phyloP scores from a whole-genome alignment of 92 coral and sea anemone genomes.

The Umimayanthus chanpuru region DNA sequence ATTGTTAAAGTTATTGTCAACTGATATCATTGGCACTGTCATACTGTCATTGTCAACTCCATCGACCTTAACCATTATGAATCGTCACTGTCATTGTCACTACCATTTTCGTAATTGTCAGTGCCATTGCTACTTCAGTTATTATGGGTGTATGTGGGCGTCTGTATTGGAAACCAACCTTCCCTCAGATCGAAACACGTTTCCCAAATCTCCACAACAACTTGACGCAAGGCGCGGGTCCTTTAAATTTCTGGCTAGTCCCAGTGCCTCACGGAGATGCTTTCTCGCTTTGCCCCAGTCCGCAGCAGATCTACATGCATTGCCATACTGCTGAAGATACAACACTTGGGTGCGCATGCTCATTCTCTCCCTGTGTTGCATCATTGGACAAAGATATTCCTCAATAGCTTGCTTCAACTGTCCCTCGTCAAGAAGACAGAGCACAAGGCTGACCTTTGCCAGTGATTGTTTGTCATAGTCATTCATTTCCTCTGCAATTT shows the following conservation, averaged over 20 bases:
- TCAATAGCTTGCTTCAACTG: slow-evolving; percentile 61
- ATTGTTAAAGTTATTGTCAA: too few species aligned
- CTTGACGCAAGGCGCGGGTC: slow-evolving; percentile 58
- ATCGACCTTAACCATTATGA: too few species aligned
- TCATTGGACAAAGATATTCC: slow-evolving; percentile 49
- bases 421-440: slow-evolving; percentile 68
- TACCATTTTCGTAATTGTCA: too few species aligned
- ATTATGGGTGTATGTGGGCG: too few species aligned
- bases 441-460: slow-evolving; percentile 61
- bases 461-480: slow-evolving; percentile 49
- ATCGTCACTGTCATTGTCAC: too few species aligned
- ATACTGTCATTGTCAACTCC: too few species aligned
- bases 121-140: too few species aligned
- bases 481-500: slow-evolving; percentile 31
- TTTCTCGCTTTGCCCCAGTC: slow-evolving; percentile 70
- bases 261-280: slow-evolving; percentile 63
- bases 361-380: slow-evolving; percentile 43
- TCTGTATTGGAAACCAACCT: slow-evolving; percentile 37
- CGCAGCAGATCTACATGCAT: slow-evolving; percentile 69
- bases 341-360: slow-evolving; percentile 42
- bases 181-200: slow-evolving; percentile 75
- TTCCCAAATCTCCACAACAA: slow-evolving; percentile 75
- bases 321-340: slow-evolving; percentile 66
- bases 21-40: too few species aligned
- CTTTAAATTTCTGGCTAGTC: slow-evolving; percentile 38